Conservation (phyloP, 2,113 vertebrate species). For the Semicossyphus pulcher region DNA sequence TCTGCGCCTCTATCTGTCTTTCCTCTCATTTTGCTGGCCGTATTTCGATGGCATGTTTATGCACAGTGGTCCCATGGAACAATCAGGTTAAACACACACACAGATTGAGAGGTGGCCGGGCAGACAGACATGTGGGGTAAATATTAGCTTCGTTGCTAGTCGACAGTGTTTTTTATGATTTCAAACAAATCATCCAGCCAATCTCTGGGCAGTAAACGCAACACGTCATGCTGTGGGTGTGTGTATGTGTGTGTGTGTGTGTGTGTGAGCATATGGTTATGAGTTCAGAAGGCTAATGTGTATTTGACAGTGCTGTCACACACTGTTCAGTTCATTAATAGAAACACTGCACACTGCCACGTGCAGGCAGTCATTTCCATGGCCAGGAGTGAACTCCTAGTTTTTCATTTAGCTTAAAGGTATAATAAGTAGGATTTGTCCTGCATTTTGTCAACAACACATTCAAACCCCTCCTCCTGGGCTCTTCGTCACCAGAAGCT, state of each 20-base stretch:
- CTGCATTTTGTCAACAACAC: no score
- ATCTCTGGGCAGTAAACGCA: conserved; percentile 41
- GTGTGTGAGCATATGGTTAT: conserved; percentile 20
- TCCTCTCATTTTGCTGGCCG: conserved; percentile 44
- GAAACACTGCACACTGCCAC: conserved; percentile 29
- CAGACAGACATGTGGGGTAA: conserved; percentile 63
- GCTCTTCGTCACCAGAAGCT: no score
- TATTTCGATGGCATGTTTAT: conserved; percentile 67
- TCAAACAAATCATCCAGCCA: conserved; percentile 54
- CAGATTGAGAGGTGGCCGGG: conserved; percentile 7
- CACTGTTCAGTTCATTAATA: neutral
- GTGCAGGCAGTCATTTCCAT: neutral
- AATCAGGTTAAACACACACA: conserved; percentile 39
- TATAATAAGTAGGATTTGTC: no score
- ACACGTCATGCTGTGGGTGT: conserved; percentile 13
- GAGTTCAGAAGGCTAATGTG: conserved; percentile 51
- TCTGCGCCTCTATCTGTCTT: conserved; percentile 37
- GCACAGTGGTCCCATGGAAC: conserved; percentile 24
- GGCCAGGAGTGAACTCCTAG: neutral
- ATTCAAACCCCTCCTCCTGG: no score
- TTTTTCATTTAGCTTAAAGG: neutral
- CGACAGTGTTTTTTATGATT: conserved; percentile 52
- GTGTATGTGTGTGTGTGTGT: conserved; percentile 8
- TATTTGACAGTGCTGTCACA: conserved; percentile 50
- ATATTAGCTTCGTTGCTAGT: conserved; percentile 72